A percentile compares a stretch with the other conserved stretches of the same genome.
Conservation (phyloP, 2,113 vertebrate species). For the Oostethus manadensis region DNA sequence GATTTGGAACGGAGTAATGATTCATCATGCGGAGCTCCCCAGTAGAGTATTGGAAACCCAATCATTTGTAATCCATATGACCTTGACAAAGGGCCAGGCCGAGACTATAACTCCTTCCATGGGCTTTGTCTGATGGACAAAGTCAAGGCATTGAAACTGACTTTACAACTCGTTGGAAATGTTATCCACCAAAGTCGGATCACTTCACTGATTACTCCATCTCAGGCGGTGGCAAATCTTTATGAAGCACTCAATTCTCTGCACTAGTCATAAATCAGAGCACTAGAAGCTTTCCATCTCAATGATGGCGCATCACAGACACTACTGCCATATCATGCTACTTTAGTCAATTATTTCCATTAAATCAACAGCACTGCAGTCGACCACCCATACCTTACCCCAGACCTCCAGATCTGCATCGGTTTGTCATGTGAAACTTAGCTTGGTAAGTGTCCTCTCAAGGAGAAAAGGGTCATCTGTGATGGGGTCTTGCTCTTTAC, state of each 20-base stretch:
- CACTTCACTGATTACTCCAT: constrained; percentile 66
- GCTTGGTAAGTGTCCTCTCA: constrained; percentile 45
- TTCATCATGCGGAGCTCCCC: constrained; percentile 69
- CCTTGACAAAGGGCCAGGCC: constrained; percentile 62
- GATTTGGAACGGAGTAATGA: constrained; percentile 66
- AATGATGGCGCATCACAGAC: constrained; percentile 58
- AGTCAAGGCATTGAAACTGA: constrained; percentile 45
- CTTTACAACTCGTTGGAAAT: constrained; percentile 52
- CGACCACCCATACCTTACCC: constrained; percentile 17
- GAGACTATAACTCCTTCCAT: constrained; percentile 37
- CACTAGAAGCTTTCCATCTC: constrained; percentile 53
- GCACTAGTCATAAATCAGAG: constrained; percentile 63
- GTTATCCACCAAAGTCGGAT: constrained; percentile 64
- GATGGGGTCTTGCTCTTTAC: constrained; percentile 58
- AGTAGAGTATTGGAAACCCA: constrained; percentile 67
- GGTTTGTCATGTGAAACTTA: constrained; percentile 32
- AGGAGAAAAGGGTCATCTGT: constrained; percentile 58
- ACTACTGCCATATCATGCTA: constrained; percentile 47
- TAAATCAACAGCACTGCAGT: constrained; percentile 16
- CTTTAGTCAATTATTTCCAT: constrained; percentile 52
- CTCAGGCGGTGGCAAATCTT: constrained; percentile 63
- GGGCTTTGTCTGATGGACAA: constrained; percentile 45
- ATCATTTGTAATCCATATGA: constrained; percentile 73
- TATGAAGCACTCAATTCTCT: constrained; percentile 67
- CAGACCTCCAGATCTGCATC: constrained; percentile 28